Evolutionary conservation across 2,113 vertebrate genomes (phyloP).

Genomic region (Atractosteus spatula): DNA sequence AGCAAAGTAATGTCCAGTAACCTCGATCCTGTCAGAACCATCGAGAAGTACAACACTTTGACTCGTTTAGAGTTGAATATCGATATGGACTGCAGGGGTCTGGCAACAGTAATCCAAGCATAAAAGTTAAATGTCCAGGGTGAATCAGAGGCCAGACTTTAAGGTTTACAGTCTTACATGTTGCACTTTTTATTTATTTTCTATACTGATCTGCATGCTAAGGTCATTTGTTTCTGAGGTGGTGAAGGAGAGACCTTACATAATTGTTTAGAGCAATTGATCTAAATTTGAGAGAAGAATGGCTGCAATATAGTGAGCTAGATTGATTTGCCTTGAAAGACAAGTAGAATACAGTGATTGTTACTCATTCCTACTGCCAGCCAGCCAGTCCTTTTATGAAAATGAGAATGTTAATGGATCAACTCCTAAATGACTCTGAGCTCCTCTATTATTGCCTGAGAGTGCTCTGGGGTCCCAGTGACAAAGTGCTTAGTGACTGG

Average conservation of each 20-base stretch:
- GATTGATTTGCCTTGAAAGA: conserved; percentile 23
- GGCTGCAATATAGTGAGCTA: conserved; percentile 16
- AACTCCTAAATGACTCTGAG: background rate
- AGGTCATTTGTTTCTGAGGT: background rate
- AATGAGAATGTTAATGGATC: background rate
- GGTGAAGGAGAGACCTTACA: background rate
- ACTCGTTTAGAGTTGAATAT: too few species aligned
- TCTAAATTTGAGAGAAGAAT: background rate
- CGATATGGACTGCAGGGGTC: too few species aligned
- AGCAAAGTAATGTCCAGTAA: too few species aligned
- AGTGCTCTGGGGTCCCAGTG: background rate
- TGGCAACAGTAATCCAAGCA: too few species aligned
- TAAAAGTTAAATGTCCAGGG: too few species aligned
- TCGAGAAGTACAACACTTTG: too few species aligned
- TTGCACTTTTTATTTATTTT: background rate
- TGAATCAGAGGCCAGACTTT: background rate
- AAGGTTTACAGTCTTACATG: conserved; percentile 5
- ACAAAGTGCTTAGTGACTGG: background rate
- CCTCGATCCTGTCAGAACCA: too few species aligned
- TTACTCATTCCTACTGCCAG: background rate
- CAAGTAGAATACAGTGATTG: conserved; percentile 10
- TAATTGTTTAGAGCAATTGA: conserved; percentile 8
- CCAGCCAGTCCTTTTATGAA: background rate
- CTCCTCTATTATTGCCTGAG: background rate
- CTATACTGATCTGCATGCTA: too few species aligned